These are phyloP conservation scores for Eurypyga helias DNA, from an alignment of 2,113 vertebrate species.

Conservation along the genomic window DNA sequence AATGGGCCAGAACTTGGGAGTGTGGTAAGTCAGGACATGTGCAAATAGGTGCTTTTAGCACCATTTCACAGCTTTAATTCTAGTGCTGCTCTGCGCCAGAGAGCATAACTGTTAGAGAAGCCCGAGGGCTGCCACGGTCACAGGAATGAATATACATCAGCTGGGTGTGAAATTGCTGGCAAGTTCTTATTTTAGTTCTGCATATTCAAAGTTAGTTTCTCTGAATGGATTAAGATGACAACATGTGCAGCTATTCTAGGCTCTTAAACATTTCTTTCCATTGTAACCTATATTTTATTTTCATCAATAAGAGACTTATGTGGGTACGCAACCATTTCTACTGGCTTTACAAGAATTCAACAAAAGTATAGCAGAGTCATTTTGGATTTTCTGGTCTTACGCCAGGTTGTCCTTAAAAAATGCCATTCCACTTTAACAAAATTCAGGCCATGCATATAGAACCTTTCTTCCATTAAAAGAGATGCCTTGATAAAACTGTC, in stretches of 20 bases:
- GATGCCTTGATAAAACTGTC: neutral
- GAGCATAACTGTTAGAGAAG: neutral
- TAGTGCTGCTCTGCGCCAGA: neutral
- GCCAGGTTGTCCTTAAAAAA: neutral
- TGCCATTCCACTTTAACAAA: neutral
- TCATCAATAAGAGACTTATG: neutral
- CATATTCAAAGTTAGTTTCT: neutral
- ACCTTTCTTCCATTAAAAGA: neutral
- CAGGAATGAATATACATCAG: neutral
- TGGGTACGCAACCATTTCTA: neutral
- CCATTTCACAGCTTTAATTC: neutral
- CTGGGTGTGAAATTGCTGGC: neutral
- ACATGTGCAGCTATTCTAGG: neutral
- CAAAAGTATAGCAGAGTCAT: neutral
- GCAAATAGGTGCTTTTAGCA: neutral
- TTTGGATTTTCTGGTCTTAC: neutral
- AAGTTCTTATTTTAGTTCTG: neutral
- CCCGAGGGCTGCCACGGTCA: neutral
- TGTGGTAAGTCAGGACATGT: neutral
- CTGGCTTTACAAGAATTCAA: neutral
- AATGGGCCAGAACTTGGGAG: neutral
- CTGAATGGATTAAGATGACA: neutral
- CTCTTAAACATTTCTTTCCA: neutral
- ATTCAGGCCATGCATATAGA: neutral
- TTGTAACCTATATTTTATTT: neutral